Evolutionary conservation across 2,888 invertebrate genomes (phyloP).

Genomic region (Melieria crassipennis): DNA sequence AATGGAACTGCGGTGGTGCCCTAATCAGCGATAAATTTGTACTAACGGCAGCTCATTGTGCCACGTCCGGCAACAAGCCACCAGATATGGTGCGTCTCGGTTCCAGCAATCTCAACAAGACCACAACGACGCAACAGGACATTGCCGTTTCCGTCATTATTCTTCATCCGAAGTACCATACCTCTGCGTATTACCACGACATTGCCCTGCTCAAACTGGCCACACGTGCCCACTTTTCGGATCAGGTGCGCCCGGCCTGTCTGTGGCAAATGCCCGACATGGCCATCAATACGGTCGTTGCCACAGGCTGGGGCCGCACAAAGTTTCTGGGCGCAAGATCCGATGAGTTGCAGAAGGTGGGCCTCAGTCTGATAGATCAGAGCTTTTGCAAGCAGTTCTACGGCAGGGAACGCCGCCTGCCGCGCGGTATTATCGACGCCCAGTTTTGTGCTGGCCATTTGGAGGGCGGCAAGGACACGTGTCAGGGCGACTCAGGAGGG

Average conservation of each 20-base stretch:
- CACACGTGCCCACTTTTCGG: constrained; percentile 50
- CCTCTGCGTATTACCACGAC: constrained; percentile 69
- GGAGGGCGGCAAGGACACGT: constrained; percentile 63
- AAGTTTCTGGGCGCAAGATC: constrained; percentile 58
- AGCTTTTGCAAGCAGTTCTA: constrained; percentile 56
- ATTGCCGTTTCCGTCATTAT: constrained; percentile 65
- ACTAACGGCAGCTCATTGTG: constrained; percentile 40
- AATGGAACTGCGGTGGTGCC: constrained; percentile 37
- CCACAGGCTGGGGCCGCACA: constrained; percentile 65
- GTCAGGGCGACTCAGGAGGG: constrained; percentile 65
- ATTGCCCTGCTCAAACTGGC: constrained; percentile 69
- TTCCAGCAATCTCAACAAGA: constrained; percentile 66
- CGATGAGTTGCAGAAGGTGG: constrained; percentile 63
- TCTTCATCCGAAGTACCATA: constrained; percentile 68
- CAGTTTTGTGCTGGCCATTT: constrained; percentile 66
- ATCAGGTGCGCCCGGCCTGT: constrained; percentile 62
- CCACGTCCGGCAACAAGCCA: constrained; percentile 49
- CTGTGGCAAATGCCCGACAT: constrained; percentile 61
- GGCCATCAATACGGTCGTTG: constrained; percentile 50
- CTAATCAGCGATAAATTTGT: constrained; percentile 33
- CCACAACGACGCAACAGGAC: constrained; percentile 63
- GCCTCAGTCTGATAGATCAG: constrained; percentile 57
- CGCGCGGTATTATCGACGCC: constrained; percentile 60
- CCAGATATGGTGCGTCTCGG: constrained; percentile 69
- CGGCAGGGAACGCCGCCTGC: constrained; percentile 57